Conservation (phyloP, 2,797 vertebrate genomes). For the Peromyscus attwateri region DNA sequence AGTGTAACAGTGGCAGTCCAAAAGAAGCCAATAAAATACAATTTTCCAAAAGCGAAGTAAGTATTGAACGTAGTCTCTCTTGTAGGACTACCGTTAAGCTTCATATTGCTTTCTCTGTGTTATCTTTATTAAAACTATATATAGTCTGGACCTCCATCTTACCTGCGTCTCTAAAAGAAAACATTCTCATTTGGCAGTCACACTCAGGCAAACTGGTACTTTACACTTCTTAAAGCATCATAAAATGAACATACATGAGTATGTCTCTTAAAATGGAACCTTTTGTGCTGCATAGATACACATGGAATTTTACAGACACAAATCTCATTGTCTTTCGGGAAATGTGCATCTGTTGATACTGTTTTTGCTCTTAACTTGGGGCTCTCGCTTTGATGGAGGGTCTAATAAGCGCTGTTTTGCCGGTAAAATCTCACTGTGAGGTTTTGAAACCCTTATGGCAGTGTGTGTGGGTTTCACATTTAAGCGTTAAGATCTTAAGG, state of each 20-base stretch:
- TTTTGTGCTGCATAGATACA: background rate
- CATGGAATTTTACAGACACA: background rate
- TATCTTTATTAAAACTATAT: slow-evolving; percentile 50
- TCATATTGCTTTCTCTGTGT: slow-evolving; percentile 1
- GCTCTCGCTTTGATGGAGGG: background rate
- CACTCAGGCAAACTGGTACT: slow-evolving; percentile 8
- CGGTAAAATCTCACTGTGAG: background rate
- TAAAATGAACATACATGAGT: slow-evolving; percentile 29
- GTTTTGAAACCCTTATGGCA: background rate
- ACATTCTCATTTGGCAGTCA: background rate
- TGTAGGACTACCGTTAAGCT: slow-evolving; percentile 15
- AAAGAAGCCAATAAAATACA: slow-evolving; percentile 59
- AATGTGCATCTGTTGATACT: slow-evolving; percentile 7
- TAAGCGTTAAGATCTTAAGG: background rate
- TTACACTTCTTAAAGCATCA: slow-evolving; percentile 50
- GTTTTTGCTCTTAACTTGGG: background rate
- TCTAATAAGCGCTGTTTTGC: background rate
- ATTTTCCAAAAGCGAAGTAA: slow-evolving; percentile 54
- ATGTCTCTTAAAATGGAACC: background rate
- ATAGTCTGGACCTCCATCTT: slow-evolving; percentile 1
- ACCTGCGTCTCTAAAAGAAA: background rate
- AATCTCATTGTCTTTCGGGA: background rate
- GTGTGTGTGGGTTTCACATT: background rate
- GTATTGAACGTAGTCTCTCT: slow-evolving; percentile 9
- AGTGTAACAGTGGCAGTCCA: slow-evolving; percentile 15